These are phyloP conservation scores for Diloba caeruleocephala DNA, from an alignment of 2,888 invertebrate species.

Conservation along the genomic window DNA sequence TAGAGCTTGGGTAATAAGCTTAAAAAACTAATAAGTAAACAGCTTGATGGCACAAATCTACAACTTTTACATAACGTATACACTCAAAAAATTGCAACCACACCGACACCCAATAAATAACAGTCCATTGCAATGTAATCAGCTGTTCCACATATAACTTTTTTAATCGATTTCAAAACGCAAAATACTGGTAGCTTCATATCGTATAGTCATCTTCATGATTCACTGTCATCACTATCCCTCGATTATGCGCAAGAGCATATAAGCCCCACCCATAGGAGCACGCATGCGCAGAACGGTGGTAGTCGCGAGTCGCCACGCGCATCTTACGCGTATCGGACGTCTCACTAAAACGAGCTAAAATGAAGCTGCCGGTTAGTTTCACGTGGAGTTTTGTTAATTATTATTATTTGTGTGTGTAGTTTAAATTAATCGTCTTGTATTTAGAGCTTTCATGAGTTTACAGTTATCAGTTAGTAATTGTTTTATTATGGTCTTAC, in stretches of 20 bases:
- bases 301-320: slow-evolving; percentile 25
- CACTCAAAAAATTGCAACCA: not conserved
- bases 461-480: too few relatives aligned
- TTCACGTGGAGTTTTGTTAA: slow-evolving; percentile 32
- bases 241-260: slow-evolving; percentile 47
- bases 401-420: slow-evolving; percentile 8
- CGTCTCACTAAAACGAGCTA: slow-evolving; percentile 18
- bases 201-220: slow-evolving; percentile 22
- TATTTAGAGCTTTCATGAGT: too few relatives aligned
- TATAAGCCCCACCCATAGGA: slow-evolving; percentile 40
- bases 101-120: not conserved
- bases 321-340: slow-evolving; percentile 15
- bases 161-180: slow-evolving; percentile 31
- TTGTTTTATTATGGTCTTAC: too few relatives aligned
- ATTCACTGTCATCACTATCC: slow-evolving; percentile 33
- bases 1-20: too few relatives aligned
- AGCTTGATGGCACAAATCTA: too few relatives aligned
- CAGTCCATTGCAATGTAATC: slow-evolving; percentile 4
- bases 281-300: slow-evolving; percentile 35
- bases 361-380: slow-evolving; percentile 56
- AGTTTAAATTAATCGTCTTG: not conserved
- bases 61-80: slow-evolving; percentile 8
- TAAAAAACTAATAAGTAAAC: too few relatives aligned
- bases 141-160: slow-evolving; percentile 13
- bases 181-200: slow-evolving; percentile 16